These are phyloP conservation scores for Fistularia tabacaria DNA, from an alignment of 2,797 vertebrate species.

Conservation along the genomic window DNA sequence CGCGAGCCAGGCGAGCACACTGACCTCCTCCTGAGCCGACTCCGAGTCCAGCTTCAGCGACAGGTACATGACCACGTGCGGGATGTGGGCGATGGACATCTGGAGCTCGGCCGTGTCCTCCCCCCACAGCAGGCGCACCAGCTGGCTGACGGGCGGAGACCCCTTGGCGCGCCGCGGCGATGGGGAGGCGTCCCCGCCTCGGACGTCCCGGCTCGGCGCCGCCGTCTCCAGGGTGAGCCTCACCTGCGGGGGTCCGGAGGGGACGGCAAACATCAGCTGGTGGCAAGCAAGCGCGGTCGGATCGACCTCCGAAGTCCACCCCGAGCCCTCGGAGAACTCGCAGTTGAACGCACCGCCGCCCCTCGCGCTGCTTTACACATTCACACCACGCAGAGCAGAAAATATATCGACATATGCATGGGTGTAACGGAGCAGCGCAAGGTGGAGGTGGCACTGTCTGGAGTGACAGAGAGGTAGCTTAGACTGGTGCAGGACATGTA, in stretches of 20 bases:
- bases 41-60: constrained; percentile 84
- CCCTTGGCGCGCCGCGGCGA: too few species aligned
- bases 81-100: constrained; percentile 75
- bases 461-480: too few species aligned
- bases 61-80: constrained; percentile 90
- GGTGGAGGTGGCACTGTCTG: too few species aligned
- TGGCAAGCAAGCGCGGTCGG: too few species aligned
- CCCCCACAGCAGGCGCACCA: constrained; percentile 87
- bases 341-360: too few species aligned
- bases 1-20: too few species aligned
- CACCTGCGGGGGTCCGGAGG: constrained; percentile 71
- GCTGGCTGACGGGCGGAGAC: constrained; percentile 75
- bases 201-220: constrained; percentile 13
- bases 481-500: too few species aligned
- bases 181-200: constrained; percentile 23
- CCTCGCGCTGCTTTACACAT: too few species aligned
- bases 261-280: background rate
- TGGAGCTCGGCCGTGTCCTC: constrained; percentile 76
- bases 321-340: too few species aligned
- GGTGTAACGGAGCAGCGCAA: too few species aligned
- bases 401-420: constrained; percentile 14
- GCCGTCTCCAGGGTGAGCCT: constrained; percentile 88
- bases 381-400: background rate
- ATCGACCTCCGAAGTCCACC: too few species aligned
- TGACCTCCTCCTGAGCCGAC: constrained; percentile 84